A percentile compares a stretch with the other conserved stretches of the same genome.
Conservation (phyloP, 2,888 invertebrate species). For the Drosophila diplacantha region DNA sequence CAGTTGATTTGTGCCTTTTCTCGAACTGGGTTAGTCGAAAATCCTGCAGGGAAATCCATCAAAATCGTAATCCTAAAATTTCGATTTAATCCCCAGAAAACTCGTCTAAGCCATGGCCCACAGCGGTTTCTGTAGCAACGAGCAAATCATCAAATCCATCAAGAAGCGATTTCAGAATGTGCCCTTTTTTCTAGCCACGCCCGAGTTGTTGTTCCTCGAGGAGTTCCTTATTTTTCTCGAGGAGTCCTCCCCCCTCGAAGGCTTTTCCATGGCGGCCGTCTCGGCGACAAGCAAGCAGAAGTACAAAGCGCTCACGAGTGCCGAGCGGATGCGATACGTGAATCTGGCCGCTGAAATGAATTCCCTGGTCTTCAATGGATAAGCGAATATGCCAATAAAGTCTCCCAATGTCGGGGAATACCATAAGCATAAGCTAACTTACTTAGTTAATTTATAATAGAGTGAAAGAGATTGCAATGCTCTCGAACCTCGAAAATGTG, state of each 20-base stretch:
- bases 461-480: neutral
- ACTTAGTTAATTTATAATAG: neutral
- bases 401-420: neutral
- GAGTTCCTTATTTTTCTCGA: slow-evolving; percentile 22
- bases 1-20: neutral
- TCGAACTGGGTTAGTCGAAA: neutral
- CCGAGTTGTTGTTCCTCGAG: slow-evolving; percentile 37
- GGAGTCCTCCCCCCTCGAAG: slow-evolving; percentile 8
- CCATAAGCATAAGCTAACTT: neutral
- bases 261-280: neutral
- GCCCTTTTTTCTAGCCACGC: neutral
- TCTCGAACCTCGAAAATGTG: slow-evolving; percentile 3
- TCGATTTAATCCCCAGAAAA: neutral
- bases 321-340: slow-evolving; percentile 23
- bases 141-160: slow-evolving; percentile 32
- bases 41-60: neutral
- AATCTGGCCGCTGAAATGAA: slow-evolving; percentile 4
- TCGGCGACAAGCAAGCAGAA: neutral
- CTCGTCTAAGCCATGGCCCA: slow-evolving; percentile 28
- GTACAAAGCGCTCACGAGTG: slow-evolving; percentile 15
- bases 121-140: slow-evolving; percentile 38
- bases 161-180: slow-evolving; percentile 19
- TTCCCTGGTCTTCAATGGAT: neutral
- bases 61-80: too few relatives aligned
- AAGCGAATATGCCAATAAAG: neutral